Evolutionary conservation across 2,888 invertebrate genomes (phyloP), one percentile per base, ranked within the genome.

Genomic region (Phalera bucephala): DNA sequence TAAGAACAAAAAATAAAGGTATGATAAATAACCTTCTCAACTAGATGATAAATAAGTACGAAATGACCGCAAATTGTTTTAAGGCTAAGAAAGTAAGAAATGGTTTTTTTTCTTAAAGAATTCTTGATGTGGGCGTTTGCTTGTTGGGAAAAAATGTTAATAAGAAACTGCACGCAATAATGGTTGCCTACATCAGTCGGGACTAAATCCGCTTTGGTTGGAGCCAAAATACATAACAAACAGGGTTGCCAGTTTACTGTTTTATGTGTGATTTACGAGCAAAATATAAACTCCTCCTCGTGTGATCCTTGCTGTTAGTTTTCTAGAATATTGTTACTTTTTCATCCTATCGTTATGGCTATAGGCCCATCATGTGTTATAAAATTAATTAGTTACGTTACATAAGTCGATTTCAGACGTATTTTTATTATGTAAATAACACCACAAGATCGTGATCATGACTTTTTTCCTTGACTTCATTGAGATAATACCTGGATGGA

Each of bases 71-170:
- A 15, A 32, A 25, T 15, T 23, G 8, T 15, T 23, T 23, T 17
- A 8, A 12, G 12, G 8, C 12, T 8, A 12, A 25, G 12, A 25
- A 25, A 25, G 25, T 25, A 10, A 5, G 10, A 13, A 6, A 12
- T 25, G 28, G 20, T 29, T 20, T 40, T 33, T 41, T 26, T 28
- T 25, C 2, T 25, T 3, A 40, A 37, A 39, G 31, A 40, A 21
- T n/a, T 41, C 41, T n/a, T n/a, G 35, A 45, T 45, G 50, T 54
- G 50, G 54, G 54, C 36, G 54, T 37, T 19, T 35, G 28, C 23
- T 29, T 36, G 10, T 23, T 36, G 14, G n/a, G 33, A 48, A 44
- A 42, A 53, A 37, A 4, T 25, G 26, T 45, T 39, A 50, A 40
- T 26, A 37, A 40, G 41, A 50, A 49, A 34, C 50, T 26, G 52